Conservation (phyloP, 1,140 invertebrate genomes). For the Sarcophaga peregrina region DNA sequence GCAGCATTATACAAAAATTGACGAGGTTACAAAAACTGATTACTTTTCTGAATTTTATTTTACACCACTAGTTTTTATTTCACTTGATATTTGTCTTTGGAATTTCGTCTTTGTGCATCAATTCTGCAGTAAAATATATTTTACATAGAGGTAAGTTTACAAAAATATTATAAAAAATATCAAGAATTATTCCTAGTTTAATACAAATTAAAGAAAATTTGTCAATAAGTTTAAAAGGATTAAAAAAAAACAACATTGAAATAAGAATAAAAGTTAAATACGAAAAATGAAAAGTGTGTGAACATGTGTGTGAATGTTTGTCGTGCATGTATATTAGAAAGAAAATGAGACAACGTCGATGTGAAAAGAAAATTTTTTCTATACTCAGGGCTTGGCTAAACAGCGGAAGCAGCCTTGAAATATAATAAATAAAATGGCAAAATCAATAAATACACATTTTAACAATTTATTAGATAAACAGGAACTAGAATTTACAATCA, state of each 20-base stretch:
- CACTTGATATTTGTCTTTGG: constrained; percentile 32
- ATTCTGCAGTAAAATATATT: constrained; percentile 37
- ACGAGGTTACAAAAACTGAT: background rate
- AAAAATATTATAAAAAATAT: background rate
- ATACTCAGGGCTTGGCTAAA: constrained; percentile 22
- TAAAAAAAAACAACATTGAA: background rate
- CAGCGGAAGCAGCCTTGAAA: constrained; percentile 38
- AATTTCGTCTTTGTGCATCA: constrained; percentile 37
- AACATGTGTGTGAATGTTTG: constrained; percentile 22
- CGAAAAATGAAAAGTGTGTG: constrained; percentile 13
- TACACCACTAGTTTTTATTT: constrained; percentile 25
- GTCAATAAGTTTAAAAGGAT: no score
- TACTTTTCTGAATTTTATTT: background rate
- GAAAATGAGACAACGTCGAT: constrained; percentile 25
- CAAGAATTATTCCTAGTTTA: background rate
- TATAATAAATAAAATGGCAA: constrained; percentile 1
- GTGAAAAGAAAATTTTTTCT: constrained; percentile 14
- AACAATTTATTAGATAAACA: constrained; percentile 1
- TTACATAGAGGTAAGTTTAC: constrained; percentile 36
- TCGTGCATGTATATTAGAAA: constrained; percentile 11
- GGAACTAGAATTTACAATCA: background rate
- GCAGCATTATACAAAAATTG: background rate
- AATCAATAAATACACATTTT: constrained; percentile 35
- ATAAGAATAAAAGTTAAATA: background rate
- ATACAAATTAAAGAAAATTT: background rate